Percentiles rank a stretch among this genome's conserved stretches.
phyloP scores from a whole-genome alignment of 2,113 vertebrate genomes.

The Lathamus discolor region DNA sequence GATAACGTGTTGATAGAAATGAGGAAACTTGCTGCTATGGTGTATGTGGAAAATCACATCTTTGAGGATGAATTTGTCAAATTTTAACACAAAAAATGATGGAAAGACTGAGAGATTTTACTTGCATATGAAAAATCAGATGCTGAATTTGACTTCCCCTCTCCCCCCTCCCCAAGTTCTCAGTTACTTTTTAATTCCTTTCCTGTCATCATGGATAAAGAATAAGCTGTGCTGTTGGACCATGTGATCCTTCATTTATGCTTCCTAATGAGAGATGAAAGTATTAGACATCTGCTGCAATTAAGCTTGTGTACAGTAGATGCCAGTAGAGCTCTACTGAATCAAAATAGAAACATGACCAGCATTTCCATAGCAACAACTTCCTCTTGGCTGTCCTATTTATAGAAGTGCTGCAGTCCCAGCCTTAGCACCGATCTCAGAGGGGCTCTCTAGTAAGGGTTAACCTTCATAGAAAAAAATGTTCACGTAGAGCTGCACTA shows the following conservation, averaged over 20 bases:
- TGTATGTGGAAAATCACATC: not conserved
- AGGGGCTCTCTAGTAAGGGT: slow-evolving; percentile 37
- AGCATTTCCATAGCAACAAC: slow-evolving; percentile 67
- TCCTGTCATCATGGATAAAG: not conserved
- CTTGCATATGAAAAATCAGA: not conserved
- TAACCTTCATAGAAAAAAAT: not conserved
- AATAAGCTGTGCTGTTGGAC: not conserved
- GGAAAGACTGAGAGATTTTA: not conserved
- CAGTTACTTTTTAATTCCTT: not conserved
- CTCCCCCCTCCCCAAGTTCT: not conserved
- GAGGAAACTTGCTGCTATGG: not conserved
- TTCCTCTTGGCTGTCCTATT: slow-evolving; percentile 71
- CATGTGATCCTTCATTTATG: not conserved
- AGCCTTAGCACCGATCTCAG: slow-evolving; percentile 5
- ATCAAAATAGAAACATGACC: slow-evolving; percentile 51
- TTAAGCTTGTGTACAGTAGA: slow-evolving; percentile 73
- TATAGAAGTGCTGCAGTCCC: slow-evolving; percentile 67
- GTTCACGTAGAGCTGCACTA: not conserved
- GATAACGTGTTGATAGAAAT: not conserved
- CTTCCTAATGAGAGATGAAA: not conserved
- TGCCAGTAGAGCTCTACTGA: slow-evolving; percentile 76
- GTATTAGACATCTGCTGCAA: slow-evolving; percentile 58
- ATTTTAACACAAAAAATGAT: not conserved
- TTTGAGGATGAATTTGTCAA: not conserved
- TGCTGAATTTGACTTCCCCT: not conserved